Evolutionary conservation across 2,797 vertebrate genomes (phyloP), one percentile per base, ranked within the genome.

Genomic region (Ara ararauna): DNA sequence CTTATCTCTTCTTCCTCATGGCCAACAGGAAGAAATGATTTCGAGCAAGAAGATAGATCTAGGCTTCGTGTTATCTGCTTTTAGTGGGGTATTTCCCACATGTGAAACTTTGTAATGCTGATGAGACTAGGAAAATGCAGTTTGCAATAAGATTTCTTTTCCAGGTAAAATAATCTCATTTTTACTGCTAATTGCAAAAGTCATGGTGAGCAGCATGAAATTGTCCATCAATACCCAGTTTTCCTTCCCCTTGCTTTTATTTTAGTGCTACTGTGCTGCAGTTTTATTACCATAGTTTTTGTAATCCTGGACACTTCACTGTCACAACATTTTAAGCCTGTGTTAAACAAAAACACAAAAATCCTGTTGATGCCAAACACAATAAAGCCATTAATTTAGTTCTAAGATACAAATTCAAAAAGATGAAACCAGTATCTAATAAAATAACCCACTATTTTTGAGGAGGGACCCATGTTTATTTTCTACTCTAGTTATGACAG

Each of bases 141-240:
- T 34, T 67, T 51, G 27, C n/a, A 74, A 47, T 47, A 23, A 76
- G 7, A 36, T 36, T 70, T 36, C 8, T 86, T 78, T 76, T 50
- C 68, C 48, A 65, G 75, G 72, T 94, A 65, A 90, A 92, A 94
- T 56, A 36, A 89, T 70, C 30, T 90, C 11, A 64, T 82, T 91
- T 95, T 93, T 88, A 93, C 29, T 76, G 73, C 44, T 91, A 94
- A 76, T 91, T 71, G 76, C 1, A 2, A 45, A 40, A 71, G 40
- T 44, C 70, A 70, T 4, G 21, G 16, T 51, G 34, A 91, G 56
- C 47, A 76, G 53, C 0, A 0, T 70, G 78, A 90, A 96, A 96
- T 60, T 89, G 54, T 47, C 54, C 79, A 90, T 90, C 36, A 81
- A 77, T 23, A 70, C 14, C 19, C 40, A 86, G 27, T 45, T 94